Percentiles rank a stretch among this genome's conserved stretches.
Conservation (phyloP, 2,888 invertebrate genomes). For the Fissipunctia ypsillon region DNA sequence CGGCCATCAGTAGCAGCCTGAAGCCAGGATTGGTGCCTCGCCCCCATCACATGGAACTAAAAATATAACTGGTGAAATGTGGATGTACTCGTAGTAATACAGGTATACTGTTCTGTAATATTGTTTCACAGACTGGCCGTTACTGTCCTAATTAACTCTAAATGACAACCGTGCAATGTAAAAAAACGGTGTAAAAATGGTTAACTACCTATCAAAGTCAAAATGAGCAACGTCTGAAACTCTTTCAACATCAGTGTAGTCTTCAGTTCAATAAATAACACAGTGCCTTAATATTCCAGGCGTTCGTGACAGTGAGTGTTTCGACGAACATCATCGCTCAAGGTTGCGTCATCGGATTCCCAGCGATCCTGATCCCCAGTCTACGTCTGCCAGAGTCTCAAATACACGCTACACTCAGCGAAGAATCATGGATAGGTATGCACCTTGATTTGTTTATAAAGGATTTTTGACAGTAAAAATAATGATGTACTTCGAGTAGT, state of each 20-base stretch:
- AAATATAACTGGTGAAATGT: no score
- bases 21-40: no score
- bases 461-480: no score
- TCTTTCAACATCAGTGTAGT: neutral
- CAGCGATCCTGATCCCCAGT: conserved; percentile 91
- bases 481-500: no score
- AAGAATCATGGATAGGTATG: conserved; percentile 91
- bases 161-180: neutral
- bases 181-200: neutral
- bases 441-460: no score
- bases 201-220: neutral
- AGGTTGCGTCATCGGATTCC: conserved; percentile 89
- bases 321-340: conserved; percentile 83
- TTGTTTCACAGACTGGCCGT: neutral
- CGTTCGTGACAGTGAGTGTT: conserved; percentile 84
- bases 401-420: conserved; percentile 83
- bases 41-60: no score
- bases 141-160: neutral
- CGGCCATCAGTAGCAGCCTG: no score
- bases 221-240: neutral
- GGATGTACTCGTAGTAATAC: no score
- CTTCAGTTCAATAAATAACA: no score
- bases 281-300: conserved; percentile 71
- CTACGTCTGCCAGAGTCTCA: conserved; percentile 84
- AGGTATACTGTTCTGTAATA: no score